Base-by-base conservation (phyloP, 2,888 invertebrate species). In the Yponomeuta cagnagella region DNA sequence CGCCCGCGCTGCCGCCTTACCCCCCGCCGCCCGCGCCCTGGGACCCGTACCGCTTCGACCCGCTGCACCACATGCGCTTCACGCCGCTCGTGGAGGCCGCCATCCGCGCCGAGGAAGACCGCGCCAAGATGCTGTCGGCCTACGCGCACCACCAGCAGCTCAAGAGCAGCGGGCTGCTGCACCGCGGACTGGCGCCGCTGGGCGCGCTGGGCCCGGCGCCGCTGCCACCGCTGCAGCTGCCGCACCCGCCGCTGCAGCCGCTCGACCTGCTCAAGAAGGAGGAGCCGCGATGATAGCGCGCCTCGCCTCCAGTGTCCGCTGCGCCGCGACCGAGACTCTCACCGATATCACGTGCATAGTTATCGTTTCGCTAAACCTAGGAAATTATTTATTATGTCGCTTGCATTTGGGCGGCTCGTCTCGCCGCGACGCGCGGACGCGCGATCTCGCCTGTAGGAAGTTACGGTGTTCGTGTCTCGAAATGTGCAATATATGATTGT, bases 41-140 rank as follows among this genome's bases (percentile, higher is more conserved):
- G 94, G 95, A 95, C 84, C 95, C 95, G 12, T 96, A 95, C 89
- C 93, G 95, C 70, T 96, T 95, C 84, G 95, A 95, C 81, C 95
- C 95, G 64, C 93, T 96, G 74, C 90, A 91, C 77, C 91, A 92
- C 82, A 89, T 95, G 84, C 94, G 96, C 71, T 96, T 96, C 84
- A 96, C 96, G 82, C 96, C 96, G 31, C 89, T 97, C 52, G 94
- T 97, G 90, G 96, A 96, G 77, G 96, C 95, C 15, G 96, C 96
- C 31, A 94, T 95, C 81, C 93, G 96, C 71, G 95, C 95, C 68
- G 96, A 96, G 81, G 96, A 96, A 78, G 95, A 96, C 83, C 94
- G 96, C 73, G 95, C 95, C 65, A 96, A 96, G 86, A 94, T 96
- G 80, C 94, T 95, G 80, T 94, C 93, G 76, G 94, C 95, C 74